phyloP scores from a whole-genome alignment of 2,113 vertebrate genomes.

The Sula dactylatra region DNA sequence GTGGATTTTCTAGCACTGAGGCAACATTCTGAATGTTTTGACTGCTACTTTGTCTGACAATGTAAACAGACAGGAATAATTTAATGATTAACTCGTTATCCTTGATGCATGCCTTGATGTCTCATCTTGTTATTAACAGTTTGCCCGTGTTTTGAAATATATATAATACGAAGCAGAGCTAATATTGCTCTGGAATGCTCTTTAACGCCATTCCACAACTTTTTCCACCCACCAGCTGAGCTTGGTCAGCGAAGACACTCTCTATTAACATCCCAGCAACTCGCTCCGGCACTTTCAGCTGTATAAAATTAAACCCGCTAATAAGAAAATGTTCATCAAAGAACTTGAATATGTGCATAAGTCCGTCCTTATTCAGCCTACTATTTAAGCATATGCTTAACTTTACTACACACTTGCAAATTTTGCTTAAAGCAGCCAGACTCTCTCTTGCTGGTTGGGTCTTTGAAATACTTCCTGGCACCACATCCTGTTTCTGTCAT shows the following conservation, averaged over 20 bases:
- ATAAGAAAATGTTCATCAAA: constrained; percentile 44
- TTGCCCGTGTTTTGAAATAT: constrained; percentile 51
- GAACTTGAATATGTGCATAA: constrained; percentile 8
- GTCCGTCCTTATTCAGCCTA: neutral
- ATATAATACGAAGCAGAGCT: constrained; percentile 41
- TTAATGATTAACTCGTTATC: constrained; percentile 61
- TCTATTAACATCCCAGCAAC: constrained; percentile 12
- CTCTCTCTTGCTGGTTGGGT: neutral
- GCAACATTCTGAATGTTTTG: constrained; percentile 55
- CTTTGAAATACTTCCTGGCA: constrained; percentile 6
- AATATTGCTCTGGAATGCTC: constrained; percentile 62
- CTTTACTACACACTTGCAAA: neutral
- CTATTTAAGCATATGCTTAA: neutral
- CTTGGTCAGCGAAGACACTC: constrained; percentile 21
- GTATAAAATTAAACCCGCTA: neutral
- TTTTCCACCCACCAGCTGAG: constrained; percentile 39
- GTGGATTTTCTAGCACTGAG: constrained; percentile 56
- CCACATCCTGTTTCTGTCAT: neutral
- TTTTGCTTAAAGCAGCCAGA: neutral
- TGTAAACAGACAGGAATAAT: constrained; percentile 67
- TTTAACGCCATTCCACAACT: constrained; percentile 37
- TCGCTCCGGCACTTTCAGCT: neutral
- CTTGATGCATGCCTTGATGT: constrained; percentile 61
- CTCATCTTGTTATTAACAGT: constrained; percentile 64
- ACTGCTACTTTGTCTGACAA: constrained; percentile 60